A percentile compares a stretch with the other conserved stretches of the same genome.
These are phyloP conservation scores for Callyntrura guangdongensis DNA, from an alignment of 2,888 invertebrate species.

Conservation along the genomic window DNA sequence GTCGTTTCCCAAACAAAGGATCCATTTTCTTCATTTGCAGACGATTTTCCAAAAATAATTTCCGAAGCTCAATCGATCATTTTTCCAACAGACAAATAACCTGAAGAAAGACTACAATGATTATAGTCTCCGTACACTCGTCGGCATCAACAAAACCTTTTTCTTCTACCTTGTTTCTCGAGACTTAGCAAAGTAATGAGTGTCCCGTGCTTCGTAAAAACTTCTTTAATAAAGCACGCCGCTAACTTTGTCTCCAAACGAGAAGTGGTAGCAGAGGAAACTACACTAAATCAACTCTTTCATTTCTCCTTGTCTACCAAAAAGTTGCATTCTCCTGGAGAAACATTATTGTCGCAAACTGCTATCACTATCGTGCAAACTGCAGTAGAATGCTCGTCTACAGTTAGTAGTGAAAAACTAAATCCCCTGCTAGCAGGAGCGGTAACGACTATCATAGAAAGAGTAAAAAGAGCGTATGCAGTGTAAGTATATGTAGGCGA, in stretches of 20 bases:
- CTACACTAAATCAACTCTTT: conserved; percentile 77
- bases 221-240: conserved; percentile 65
- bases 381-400: not conserved
- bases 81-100: conserved; percentile 41
- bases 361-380: conserved; percentile 25
- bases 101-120: conserved; percentile 36
- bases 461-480: not conserved
- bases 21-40: conserved; percentile 19
- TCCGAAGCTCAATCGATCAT: conserved; percentile 71
- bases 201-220: conserved; percentile 50
- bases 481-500: not conserved
- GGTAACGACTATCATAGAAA: not conserved
- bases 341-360: conserved; percentile 57
- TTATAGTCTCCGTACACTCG: not conserved
- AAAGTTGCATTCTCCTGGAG: conserved; percentile 2
- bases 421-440: conserved; percentile 9
- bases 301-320: conserved; percentile 42
- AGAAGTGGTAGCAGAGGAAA: conserved; percentile 55
- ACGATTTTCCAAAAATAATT: conserved; percentile 37
- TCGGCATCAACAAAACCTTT: conserved; percentile 5
- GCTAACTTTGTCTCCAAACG: conserved; percentile 43
- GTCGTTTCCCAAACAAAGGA: not conserved
- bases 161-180: not conserved
- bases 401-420: conserved; percentile 8
- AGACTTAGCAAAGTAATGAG: conserved; percentile 39